Base-by-base conservation (phyloP, 2,113 vertebrate species). In the Sorex araneus region DNA sequence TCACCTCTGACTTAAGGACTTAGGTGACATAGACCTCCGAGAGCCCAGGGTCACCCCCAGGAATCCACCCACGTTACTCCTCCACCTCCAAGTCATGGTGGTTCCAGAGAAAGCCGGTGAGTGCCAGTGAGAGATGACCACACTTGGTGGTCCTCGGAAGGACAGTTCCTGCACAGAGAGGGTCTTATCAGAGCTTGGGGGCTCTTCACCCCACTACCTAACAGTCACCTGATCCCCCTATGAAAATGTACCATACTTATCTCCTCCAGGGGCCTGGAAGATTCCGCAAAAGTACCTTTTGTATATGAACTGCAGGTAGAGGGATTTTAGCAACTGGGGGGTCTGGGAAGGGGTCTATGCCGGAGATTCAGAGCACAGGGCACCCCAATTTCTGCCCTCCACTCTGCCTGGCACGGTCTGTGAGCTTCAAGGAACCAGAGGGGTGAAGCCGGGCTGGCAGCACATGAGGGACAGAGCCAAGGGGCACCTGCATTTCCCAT, bases 241-340 rank as follows among this genome's bases (percentile, higher is more conserved):
- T 83, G 32, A 69, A 45, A 60, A 5, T 8, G n/a, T 70, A 27
- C 47, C 40, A 12, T 30, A 10, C 23, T 30, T 28, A 34, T 30
- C 18, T 28, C 30, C n/a, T 23, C 47, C 28, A 23, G 77, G 45
- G 36, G 34, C 32, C n/a, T 2, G 0, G 66, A 32, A 75, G 32
- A 15, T 32, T 75, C 78, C 27, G 8, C 67, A 73, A 34, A 15
- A n/a, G 16, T 34, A 40, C 27, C 28, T 18, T 3, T 19, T 30
- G 30, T 60, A 21, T 2, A 50, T 15, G 28, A 69, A 25, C 8
- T 16, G 64, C 73, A 75, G n/a, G 23, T 6, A n/a, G 43, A 36
- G 71, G 1, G 1, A 50, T 50, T 5, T 50, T 32, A 32, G 57
- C 11, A 19, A 1, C 0, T 2, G 11, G 69, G 8, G 8, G 8